Evolutionary conservation across 2,797 vertebrate genomes (phyloP).

Genomic region (Propithecus deckenii): DNA sequence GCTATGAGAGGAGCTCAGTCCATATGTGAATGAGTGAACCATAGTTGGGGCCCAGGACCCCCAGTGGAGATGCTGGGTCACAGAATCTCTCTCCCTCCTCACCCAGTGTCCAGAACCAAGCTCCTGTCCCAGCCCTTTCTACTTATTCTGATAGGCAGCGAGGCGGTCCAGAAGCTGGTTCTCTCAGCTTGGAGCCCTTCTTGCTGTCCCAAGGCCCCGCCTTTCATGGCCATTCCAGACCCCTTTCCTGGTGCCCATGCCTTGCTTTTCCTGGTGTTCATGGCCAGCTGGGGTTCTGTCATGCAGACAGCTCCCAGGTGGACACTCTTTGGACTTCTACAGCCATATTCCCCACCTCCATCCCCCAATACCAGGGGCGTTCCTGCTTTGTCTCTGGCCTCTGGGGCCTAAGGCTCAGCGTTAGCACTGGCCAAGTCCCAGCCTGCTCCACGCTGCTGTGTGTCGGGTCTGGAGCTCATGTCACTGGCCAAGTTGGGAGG

Average conservation of each 20-base stretch:
- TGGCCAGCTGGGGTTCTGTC: background rate
- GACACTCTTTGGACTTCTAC: background rate
- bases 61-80: background rate
- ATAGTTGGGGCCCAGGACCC: fast-evolving
- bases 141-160: background rate
- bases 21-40: fast-evolving
- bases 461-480: background rate
- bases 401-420: background rate
- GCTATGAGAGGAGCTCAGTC: background rate
- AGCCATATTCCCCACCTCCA: background rate
- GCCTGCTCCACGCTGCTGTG: background rate
- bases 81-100: background rate
- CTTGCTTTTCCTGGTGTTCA: background rate
- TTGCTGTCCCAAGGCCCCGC: background rate
- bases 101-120: background rate
- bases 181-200: background rate
- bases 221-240: background rate
- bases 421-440: background rate
- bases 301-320: too few relatives aligned
- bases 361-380: fast-evolving
- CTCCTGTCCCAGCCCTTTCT: too few relatives aligned
- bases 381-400: background rate
- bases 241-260: background rate
- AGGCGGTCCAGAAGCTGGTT: background rate
- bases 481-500: background rate